Conservation (phyloP, 2,888 invertebrate genomes). For the Drosophila flavopinicola region DNA sequence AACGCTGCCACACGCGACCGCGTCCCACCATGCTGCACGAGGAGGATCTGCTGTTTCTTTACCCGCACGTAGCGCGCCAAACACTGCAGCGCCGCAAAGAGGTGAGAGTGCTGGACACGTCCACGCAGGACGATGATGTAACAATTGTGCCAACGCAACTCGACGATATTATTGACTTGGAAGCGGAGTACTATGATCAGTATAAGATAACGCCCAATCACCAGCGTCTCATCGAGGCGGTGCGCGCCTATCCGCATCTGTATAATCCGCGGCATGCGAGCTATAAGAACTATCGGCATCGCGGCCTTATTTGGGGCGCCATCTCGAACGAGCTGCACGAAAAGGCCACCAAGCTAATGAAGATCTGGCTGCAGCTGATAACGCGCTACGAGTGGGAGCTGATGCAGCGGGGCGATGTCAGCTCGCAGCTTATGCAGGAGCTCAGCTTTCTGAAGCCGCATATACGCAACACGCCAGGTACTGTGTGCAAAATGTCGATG, state of each 20-base stretch:
- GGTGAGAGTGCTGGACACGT: not conserved
- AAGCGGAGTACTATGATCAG: conserved; percentile 21
- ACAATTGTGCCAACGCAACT: conserved; percentile 33
- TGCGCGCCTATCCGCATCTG: conserved; percentile 72
- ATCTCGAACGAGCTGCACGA: conserved; percentile 74
- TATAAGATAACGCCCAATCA: conserved; percentile 15
- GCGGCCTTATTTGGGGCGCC: conserved; percentile 78
- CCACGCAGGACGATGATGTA: conserved; percentile 12
- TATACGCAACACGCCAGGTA: conserved; percentile 45
- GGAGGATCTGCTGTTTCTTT: conserved; percentile 77
- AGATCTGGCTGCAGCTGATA: conserved; percentile 71
- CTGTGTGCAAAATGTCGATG: conserved; percentile 71
- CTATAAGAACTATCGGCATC: conserved; percentile 63
- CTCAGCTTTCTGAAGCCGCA: conserved; percentile 59
- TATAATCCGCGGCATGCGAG: conserved; percentile 54
- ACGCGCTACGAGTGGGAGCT: conserved; percentile 81
- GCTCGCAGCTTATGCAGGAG: conserved; percentile 38
- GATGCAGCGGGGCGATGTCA: not conserved
- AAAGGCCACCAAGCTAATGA: conserved; percentile 81
- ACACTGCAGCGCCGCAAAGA: conserved; percentile 5
- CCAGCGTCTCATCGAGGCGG: conserved; percentile 55
- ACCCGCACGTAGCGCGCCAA: conserved; percentile 59
- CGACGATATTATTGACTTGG: conserved; percentile 66
- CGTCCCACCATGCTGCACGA: conserved; percentile 75
- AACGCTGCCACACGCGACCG: not conserved